These are phyloP conservation scores for Anthoscopus minutus DNA, from an alignment of 2,113 vertebrate genomes.

Conservation along the genomic window DNA sequence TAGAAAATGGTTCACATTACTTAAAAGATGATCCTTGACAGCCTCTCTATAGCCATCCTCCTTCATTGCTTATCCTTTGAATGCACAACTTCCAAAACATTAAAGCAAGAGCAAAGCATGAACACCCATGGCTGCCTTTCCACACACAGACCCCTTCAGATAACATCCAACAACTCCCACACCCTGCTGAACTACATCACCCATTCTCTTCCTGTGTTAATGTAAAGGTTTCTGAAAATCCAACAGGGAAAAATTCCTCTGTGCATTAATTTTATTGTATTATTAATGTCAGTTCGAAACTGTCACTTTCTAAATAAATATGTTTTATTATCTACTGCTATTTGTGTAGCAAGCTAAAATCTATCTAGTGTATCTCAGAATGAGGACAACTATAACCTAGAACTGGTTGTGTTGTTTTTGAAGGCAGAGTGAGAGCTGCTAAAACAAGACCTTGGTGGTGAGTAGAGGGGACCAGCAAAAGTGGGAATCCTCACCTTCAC, in stretches of 20 bases:
- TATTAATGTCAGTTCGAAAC: neutral
- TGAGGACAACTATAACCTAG: neutral
- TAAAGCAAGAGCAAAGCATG: neutral
- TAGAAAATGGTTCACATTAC: neutral
- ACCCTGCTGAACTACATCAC: neutral
- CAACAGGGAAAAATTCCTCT: neutral
- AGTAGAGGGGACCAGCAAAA: neutral
- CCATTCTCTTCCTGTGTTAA: neutral
- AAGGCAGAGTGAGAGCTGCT: neutral
- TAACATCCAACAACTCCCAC: neutral
- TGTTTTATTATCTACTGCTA: neutral
- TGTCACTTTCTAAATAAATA: neutral
- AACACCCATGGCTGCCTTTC: neutral
- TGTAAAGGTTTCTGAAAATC: neutral
- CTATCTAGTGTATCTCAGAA: neutral
- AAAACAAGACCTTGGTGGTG: neutral
- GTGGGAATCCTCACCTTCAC: neutral
- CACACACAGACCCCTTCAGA: neutral
- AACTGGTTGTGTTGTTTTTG: neutral
- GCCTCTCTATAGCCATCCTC: neutral
- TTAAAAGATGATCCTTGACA: neutral
- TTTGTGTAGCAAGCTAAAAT: neutral
- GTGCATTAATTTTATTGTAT: neutral
- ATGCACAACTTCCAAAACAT: neutral
- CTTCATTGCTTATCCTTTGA: neutral